Evolutionary conservation across 2,113 vertebrate species (phyloP).

Genomic region (Isurus oxyrinchus): DNA sequence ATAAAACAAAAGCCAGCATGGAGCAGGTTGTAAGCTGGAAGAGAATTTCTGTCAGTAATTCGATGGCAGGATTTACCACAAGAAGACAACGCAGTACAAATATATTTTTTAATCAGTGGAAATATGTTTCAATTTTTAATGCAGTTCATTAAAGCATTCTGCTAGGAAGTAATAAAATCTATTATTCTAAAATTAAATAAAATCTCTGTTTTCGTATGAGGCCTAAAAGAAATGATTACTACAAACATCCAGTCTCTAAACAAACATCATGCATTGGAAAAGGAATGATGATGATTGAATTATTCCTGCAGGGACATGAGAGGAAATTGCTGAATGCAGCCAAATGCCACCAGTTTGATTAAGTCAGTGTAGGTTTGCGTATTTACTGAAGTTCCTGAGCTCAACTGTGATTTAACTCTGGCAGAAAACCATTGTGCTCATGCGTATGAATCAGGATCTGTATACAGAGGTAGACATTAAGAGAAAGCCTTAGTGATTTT

Average conservation of each 20-base stretch:
- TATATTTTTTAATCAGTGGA: background rate
- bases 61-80: no score
- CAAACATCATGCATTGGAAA: background rate
- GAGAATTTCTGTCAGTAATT: background rate
- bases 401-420: background rate
- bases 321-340: background rate
- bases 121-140: background rate
- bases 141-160: background rate
- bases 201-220: background rate
- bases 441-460: constrained; percentile 18
- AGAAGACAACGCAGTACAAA: background rate
- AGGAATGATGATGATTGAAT: background rate
- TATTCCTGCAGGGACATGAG: background rate
- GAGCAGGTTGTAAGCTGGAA: background rate
- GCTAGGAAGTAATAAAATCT: background rate
- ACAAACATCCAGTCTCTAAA: background rate
- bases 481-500: background rate
- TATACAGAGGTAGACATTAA: constrained; percentile 1
- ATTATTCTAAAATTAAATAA: background rate
- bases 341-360: background rate
- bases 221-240: background rate
- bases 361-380: background rate
- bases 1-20: background rate
- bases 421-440: background rate
- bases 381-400: background rate